These are phyloP conservation scores for Caradrina clavipalpis DNA, from an alignment of 2,888 invertebrate species.

Conservation along the genomic window DNA sequence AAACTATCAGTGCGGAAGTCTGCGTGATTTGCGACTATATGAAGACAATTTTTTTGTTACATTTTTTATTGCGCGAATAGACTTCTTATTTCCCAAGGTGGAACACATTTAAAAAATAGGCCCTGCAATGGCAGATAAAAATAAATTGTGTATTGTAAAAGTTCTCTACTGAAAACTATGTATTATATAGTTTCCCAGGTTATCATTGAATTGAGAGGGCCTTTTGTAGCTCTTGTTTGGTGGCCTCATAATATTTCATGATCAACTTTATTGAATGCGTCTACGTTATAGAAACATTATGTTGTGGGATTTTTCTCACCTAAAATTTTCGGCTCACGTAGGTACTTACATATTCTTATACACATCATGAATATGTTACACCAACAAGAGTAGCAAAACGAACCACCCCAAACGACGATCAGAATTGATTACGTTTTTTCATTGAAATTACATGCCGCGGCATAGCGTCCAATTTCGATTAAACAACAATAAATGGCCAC, in stretches of 20 bases:
- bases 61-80: background rate
- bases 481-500: background rate
- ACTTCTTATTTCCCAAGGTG: background rate
- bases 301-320: background rate
- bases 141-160: too few species aligned
- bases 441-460: background rate
- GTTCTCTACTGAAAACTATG: background rate
- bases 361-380: background rate
- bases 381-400: background rate
- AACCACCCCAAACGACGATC: background rate
- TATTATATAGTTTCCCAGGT: background rate
- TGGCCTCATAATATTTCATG: background rate
- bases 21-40: background rate
- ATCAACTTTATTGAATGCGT: background rate
- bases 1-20: background rate
- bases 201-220: background rate
- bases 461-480: background rate
- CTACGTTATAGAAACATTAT: constrained; percentile 8
- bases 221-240: constrained; percentile 1
- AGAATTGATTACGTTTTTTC: background rate
- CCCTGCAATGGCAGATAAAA: background rate
- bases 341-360: constrained; percentile 7
- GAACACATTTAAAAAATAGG: background rate
- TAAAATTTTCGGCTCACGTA: constrained; percentile 12
- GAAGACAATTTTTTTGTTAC: background rate